Conservation (phyloP, 92 coral and sea anemone species). For the Chrysogorgia sp. region DNA sequence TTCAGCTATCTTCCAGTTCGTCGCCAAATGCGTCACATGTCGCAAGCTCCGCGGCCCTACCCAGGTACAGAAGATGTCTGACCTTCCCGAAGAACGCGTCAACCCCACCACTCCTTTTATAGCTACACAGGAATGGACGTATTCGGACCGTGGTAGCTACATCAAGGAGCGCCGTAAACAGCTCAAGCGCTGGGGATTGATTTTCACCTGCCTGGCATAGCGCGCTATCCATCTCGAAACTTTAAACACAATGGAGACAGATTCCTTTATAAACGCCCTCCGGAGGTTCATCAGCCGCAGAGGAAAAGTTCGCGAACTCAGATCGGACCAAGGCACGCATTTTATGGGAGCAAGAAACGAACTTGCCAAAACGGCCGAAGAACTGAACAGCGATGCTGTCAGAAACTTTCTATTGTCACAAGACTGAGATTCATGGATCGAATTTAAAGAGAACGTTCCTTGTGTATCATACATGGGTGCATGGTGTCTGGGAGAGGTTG, state of each 20-base stretch:
- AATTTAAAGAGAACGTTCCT: slow-evolving; percentile 49
- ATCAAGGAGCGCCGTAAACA: slow-evolving; percentile 45
- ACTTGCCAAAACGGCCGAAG: no score
- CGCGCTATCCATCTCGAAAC: no score
- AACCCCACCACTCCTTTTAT: slow-evolving; percentile 55
- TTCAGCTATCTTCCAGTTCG: no score
- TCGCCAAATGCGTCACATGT: slow-evolving; percentile 53
- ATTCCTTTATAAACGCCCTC: no score
- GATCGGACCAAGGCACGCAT: no score
- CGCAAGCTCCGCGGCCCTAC: slow-evolving; percentile 51
- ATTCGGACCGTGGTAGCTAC: slow-evolving; percentile 54
- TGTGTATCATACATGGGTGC: slow-evolving; percentile 45
- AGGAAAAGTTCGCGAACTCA: no score
- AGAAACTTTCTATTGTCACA: slow-evolving; percentile 8
- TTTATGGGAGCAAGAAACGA: no score
- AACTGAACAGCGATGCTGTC: no score
- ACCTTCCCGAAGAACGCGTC: slow-evolving; percentile 51
- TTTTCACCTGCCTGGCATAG: no score
- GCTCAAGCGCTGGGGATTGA: slow-evolving; percentile 43
- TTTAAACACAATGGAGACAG: no score
- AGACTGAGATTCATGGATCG: slow-evolving; percentile 55
- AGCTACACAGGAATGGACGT: slow-evolving; percentile 55
- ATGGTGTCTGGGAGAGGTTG: slow-evolving; percentile 46
- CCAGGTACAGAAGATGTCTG: slow-evolving; percentile 57
- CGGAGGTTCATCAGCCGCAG: no score